Evolutionary conservation across 2,888 invertebrate species (phyloP).

Genomic region (Epicampocera succincta): DNA sequence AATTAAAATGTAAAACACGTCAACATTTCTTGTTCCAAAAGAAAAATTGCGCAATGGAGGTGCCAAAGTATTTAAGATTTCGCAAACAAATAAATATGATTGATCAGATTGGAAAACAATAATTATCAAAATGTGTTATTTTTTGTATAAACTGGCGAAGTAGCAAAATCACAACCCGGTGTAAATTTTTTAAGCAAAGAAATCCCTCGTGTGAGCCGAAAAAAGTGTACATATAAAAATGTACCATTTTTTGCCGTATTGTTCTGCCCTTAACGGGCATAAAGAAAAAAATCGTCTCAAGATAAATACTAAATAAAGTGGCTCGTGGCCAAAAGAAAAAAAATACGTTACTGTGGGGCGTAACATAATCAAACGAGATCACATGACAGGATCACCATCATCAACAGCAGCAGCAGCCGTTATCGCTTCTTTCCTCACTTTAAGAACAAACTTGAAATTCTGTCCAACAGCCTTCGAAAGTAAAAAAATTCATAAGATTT

Average conservation of each 20-base stretch:
- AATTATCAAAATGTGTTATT: neutral
- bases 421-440: neutral
- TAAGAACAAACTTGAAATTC: slow-evolving; percentile 4
- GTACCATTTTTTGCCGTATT: slow-evolving; percentile 8
- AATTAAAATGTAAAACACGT: slow-evolving; percentile 5
- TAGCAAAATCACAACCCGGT: slow-evolving; percentile 48
- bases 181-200: slow-evolving; percentile 60
- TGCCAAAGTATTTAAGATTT: slow-evolving; percentile 47
- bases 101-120: slow-evolving; percentile 32
- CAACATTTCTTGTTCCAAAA: neutral
- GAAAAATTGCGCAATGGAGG: slow-evolving; percentile 25
- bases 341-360: slow-evolving; percentile 15
- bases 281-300: slow-evolving; percentile 1
- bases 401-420: neutral
- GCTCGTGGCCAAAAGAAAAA: slow-evolving; percentile 59
- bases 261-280: slow-evolving; percentile 3
- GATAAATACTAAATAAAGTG: slow-evolving; percentile 35
- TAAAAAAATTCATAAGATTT: slow-evolving; percentile 23
- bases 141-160: slow-evolving; percentile 15
- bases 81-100: slow-evolving; percentile 32
- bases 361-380: slow-evolving; percentile 58
- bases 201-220: slow-evolving; percentile 1
- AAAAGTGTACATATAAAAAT: slow-evolving; percentile 15
- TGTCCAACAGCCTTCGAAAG: slow-evolving; percentile 1
- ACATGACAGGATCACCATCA: slow-evolving; percentile 59